Percentiles rank a stretch among this genome's conserved stretches.
Evolutionary conservation across 2,113 vertebrate genomes (phyloP).

Genomic region (Nothocercus julius): DNA sequence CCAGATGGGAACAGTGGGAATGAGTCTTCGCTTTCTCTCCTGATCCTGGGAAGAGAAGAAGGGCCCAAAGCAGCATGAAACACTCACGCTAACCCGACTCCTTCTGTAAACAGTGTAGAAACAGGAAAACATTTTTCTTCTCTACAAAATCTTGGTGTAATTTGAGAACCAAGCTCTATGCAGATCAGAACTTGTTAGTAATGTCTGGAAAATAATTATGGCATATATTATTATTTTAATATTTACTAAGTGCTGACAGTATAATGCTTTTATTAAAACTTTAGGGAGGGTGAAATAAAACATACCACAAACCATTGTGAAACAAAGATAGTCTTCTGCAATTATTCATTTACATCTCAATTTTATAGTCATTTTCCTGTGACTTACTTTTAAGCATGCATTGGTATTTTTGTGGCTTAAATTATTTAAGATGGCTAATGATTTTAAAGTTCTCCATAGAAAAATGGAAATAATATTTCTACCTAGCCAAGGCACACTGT

Average conservation of each 20-base stretch:
- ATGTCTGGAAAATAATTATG: conserved; percentile 60
- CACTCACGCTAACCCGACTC: neutral
- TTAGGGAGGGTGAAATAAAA: conserved; percentile 19
- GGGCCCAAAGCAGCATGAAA: neutral
- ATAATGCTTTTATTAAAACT: conserved; percentile 51
- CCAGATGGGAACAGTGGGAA: neutral
- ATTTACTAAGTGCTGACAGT: conserved; percentile 59
- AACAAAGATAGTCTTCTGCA: conserved; percentile 32
- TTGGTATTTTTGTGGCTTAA: conserved; percentile 22
- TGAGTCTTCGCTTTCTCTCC: neutral
- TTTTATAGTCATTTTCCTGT: conserved; percentile 7
- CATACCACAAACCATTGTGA: neutral
- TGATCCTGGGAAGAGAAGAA: neutral
- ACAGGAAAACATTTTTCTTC: conserved; percentile 30
- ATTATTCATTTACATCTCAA: conserved; percentile 34
- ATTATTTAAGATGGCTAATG: conserved; percentile 19
- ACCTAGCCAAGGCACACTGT: conserved; percentile 11
- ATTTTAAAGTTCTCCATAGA: conserved; percentile 48
- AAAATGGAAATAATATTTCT: conserved; percentile 65
- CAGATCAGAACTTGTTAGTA: conserved; percentile 50
- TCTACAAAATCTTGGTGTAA: conserved; percentile 11
- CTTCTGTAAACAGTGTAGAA: neutral
- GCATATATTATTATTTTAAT: conserved; percentile 57
- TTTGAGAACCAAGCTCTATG: conserved; percentile 35
- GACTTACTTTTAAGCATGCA: conserved; percentile 43